phyloP scores from a whole-genome alignment of 2,888 invertebrate genomes.

The Branchipolynoe longqiensis region DNA sequence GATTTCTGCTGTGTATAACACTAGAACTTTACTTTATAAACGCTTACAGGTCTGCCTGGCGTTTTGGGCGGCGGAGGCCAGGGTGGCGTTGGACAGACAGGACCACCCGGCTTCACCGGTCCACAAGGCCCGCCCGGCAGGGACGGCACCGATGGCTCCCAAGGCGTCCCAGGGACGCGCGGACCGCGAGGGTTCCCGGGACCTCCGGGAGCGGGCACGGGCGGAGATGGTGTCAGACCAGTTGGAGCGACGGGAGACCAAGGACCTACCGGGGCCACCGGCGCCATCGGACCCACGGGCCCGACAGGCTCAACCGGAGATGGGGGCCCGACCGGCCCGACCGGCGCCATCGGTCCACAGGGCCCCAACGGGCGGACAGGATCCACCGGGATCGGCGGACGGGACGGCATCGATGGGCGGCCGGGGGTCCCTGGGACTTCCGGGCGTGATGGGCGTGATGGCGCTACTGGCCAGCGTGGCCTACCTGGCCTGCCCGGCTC shows the following conservation, averaged over 20 bases:
- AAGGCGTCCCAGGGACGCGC: constrained; percentile 30
- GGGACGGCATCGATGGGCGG: constrained; percentile 54
- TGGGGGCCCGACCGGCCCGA: constrained; percentile 36
- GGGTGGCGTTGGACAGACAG: constrained; percentile 59
- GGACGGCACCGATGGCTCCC: neutral
- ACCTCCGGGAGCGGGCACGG: constrained; percentile 26
- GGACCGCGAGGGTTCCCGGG: constrained; percentile 57
- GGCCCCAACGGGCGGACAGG: constrained; percentile 54
- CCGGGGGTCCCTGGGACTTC: constrained; percentile 41
- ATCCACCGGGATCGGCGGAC: constrained; percentile 52
- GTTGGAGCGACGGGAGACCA: constrained; percentile 51
- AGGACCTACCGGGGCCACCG: constrained; percentile 58
- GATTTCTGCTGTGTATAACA: too few species aligned
- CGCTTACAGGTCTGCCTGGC: too few species aligned
- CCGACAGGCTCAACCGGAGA: neutral
- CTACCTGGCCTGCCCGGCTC: constrained; percentile 23
- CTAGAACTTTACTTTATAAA: too few species aligned
- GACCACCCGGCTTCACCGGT: constrained; percentile 41
- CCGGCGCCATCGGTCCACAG: constrained; percentile 34
- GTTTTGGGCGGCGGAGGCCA: neutral
- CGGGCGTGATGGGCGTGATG: constrained; percentile 51
- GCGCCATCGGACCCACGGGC: constrained; percentile 44
- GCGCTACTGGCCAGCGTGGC: constrained; percentile 24
- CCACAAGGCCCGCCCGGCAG: neutral
- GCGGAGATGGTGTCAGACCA: constrained; percentile 7